These are phyloP conservation scores for Dysidea cf. avara DNA, from an alignment of 37 sponge, comb jelly and placozoan genomes.

Conservation along the genomic window DNA sequence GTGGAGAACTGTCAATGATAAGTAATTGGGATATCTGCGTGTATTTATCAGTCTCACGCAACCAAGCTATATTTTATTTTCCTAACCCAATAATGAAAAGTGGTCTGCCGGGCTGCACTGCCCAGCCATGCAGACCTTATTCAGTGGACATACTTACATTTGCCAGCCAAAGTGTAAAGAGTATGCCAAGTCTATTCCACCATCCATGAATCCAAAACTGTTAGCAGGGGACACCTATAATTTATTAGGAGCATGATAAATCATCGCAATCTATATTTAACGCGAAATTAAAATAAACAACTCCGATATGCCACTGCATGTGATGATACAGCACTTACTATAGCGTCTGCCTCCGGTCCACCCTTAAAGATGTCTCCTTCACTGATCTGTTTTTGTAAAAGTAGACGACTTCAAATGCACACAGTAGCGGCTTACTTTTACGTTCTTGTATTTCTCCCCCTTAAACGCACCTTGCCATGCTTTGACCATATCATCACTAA, in stretches of 20 bases:
- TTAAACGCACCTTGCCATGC: conserved; percentile 62
- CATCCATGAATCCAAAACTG: conserved; percentile 91
- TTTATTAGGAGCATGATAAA: not conserved
- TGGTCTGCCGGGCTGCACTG: too few species aligned
- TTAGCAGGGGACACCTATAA: conserved; percentile 78
- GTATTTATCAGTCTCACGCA: too few species aligned
- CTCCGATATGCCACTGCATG: too few species aligned
- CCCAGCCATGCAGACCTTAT: not conserved
- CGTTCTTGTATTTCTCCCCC: conserved; percentile 37
- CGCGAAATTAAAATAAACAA: too few species aligned
- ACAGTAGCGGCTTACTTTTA: conserved; percentile 51
- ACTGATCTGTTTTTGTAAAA: conserved; percentile 24
- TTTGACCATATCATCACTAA: conserved; percentile 32
- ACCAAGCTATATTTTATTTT: too few species aligned
- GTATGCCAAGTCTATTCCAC: conserved; percentile 80
- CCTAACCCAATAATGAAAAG: too few species aligned
- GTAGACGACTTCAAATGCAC: too few species aligned
- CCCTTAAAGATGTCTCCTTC: conserved; percentile 78
- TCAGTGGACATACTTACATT: conserved; percentile 41
- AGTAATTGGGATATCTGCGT: too few species aligned
- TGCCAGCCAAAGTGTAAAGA: conserved; percentile 80
- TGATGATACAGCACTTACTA: conserved; percentile 56
- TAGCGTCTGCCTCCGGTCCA: conserved; percentile 71
- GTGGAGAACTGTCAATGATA: too few species aligned
- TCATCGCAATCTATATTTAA: too few species aligned